Evolutionary conservation across 2,113 vertebrate species (phyloP).

Genomic region (Otis tarda): DNA sequence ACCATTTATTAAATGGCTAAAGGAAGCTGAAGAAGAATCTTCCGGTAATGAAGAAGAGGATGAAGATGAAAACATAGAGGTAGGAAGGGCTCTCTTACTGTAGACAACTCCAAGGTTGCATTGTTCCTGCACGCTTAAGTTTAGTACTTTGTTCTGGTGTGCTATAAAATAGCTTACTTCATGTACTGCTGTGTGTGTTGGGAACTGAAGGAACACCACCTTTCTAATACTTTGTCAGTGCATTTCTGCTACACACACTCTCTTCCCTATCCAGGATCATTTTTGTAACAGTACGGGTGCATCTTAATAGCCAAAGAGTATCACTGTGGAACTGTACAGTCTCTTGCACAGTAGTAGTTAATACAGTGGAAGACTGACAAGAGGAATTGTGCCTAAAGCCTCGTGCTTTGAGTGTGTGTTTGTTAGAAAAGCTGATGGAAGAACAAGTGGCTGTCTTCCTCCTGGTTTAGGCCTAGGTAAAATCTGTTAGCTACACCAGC

Average conservation of each 20-base stretch:
- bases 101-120: accelerated
- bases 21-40: conserved; percentile 97
- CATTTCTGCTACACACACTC: accelerated
- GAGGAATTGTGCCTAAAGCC: accelerated
- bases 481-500: neutral
- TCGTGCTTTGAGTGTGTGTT: accelerated
- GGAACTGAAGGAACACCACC: accelerated
- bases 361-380: accelerated
- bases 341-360: neutral
- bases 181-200: accelerated
- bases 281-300: neutral
- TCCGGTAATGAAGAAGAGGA: conserved; percentile 91
- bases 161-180: accelerated
- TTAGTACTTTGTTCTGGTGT: neutral
- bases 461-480: accelerated
- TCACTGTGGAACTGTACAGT: accelerated
- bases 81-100: neutral
- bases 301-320: accelerated
- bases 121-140: neutral
- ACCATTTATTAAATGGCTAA: conserved; percentile 97
- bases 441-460: accelerated
- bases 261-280: accelerated
- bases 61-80: conserved; percentile 92
- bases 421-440: neutral
- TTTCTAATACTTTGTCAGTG: neutral